Base-by-base conservation (phyloP, 2,888 invertebrate genomes). In the Drosophila merina region DNA sequence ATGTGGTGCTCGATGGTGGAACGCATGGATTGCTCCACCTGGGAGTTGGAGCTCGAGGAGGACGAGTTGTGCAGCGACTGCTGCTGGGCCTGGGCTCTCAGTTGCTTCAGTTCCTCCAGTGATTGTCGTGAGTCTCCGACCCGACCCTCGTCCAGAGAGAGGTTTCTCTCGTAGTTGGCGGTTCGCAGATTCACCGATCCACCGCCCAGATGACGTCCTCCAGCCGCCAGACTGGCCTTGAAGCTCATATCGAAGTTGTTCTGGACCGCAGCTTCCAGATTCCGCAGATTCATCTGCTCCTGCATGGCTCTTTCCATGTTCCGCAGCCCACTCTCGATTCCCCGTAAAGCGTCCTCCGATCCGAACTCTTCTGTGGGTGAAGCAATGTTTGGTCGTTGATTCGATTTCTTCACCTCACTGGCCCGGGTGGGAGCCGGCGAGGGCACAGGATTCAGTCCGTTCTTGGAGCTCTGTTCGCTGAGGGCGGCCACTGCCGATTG, bases 281-380 rank as follows among this genome's bases (percentile, higher is more conserved):
- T 90, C 14, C 92, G 81, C 42, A 92, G 60, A 70, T 90, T 92
- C 89, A 92, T 91, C 79, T 92, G 92, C 70, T 92, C 92, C 76
- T 92, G 91, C 92, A 92, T 92, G 57, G 92, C 92, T 20, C 92
- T 89, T 70, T 92, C 92, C 92, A 92, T 92, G 62, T 92, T 92
- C 20, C 91, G 89, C 14, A 92, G 75, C 3, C 92, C 92, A 57
- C 92, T 91, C 63, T 92, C 92, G 14, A 92, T 92, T 48, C 92
- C 92, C 0, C 92, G 89, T 48, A 92, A 69, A 0, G 92, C 92
- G 73, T 92, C 92, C 64, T 92, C 92, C 5, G 92, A 92, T 2
- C 92, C 92, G 42, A 91, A 92, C 44, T 92, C 92, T 49, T 92
- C 92, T 5, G 89, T 88, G 55, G 91, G 91, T 10, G 91, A 91